Evolutionary conservation across 2,797 vertebrate species (phyloP), one percentile per base, ranked within the genome.

Genomic region (Austrolebias charrua): DNA sequence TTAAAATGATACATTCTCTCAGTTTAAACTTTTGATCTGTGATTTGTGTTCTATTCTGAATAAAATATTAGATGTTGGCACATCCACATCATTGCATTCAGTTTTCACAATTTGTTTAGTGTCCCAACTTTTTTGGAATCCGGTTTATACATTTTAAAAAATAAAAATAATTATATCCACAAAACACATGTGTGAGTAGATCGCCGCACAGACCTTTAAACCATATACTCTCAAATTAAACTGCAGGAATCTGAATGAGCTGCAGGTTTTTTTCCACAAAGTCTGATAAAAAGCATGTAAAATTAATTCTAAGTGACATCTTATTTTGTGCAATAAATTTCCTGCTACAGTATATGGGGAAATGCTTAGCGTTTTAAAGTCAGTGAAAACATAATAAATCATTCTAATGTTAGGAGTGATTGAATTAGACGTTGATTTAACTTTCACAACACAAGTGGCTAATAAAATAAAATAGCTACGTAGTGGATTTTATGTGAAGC

Each of bases 351-450:
- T 59, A 69, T 68, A 67, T 6, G 19, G 49, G 51, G 45, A 77
- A 78, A 78, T 38, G 6, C 62, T 79, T 70, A 79, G 55, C 66
- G 58, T 47, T 66, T 79, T 73, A 61, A 82, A 78, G 60, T 60
- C 57, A 43, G 43, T 73, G 67, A 75, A 68, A 68, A 18, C 57
- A 63, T 29, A 76, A 79, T 76, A 66, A 81, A 80, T 84, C 61
- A 56, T 66, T 80, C 56, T 49, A 16, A 33, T 53, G 15, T 63
- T 68, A 76, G 52, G 62, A 76, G 38, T 89, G 81, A 91, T 85
- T 79, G 55, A 80, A 78, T 83, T 63, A 66, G 84, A 86, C 86
- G 35, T 71, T 79, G 76, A 87, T 86, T 87, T 88, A 78, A 82
- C 71, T 84, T 87, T 84, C 75, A 81, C 66, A 80, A 84, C 87